phyloP scores from a whole-genome alignment of 2,113 vertebrate genomes.

The Ammodramus savannarum region DNA sequence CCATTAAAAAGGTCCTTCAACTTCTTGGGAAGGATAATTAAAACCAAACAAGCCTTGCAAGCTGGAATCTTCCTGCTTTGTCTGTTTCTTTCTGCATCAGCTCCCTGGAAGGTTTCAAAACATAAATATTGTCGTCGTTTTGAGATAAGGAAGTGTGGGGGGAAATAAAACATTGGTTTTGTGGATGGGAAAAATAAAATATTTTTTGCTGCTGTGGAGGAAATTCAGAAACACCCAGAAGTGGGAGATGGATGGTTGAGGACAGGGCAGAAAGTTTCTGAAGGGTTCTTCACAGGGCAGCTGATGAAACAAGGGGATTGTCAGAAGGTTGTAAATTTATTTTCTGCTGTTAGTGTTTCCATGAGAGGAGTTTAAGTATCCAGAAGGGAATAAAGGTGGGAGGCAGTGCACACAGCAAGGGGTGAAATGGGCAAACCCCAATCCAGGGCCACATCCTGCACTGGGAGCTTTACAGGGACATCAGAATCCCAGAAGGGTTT shows the following conservation, averaged over 20 bases:
- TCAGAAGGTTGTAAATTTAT: not conserved
- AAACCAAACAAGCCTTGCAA: not conserved
- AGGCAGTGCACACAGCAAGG: not conserved
- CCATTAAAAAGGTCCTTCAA: not conserved
- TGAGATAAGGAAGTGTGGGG: not conserved
- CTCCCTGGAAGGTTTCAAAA: not conserved
- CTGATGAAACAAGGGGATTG: not conserved
- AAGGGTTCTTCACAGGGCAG: not conserved
- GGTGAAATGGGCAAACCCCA: not conserved
- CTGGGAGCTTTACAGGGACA: accelerated
- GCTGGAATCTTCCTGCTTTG: not conserved
- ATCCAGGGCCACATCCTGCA: accelerated
- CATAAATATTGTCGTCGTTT: not conserved
- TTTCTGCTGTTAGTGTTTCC: not conserved
- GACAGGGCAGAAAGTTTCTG: not conserved
- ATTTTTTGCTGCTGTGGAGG: not conserved
- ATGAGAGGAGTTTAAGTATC: not conserved
- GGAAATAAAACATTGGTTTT: not conserved
- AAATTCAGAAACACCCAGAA: accelerated
- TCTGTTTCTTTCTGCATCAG: not conserved
- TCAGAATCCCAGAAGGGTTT: not conserved
- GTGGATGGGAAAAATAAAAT: not conserved
- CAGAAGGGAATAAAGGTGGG: not conserved
- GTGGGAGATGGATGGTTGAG: not conserved
- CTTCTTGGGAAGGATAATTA: constrained; percentile 17